These are phyloP conservation scores for Heterohyrax brucei DNA, from an alignment of 2,797 vertebrate genomes.

Conservation along the genomic window DNA sequence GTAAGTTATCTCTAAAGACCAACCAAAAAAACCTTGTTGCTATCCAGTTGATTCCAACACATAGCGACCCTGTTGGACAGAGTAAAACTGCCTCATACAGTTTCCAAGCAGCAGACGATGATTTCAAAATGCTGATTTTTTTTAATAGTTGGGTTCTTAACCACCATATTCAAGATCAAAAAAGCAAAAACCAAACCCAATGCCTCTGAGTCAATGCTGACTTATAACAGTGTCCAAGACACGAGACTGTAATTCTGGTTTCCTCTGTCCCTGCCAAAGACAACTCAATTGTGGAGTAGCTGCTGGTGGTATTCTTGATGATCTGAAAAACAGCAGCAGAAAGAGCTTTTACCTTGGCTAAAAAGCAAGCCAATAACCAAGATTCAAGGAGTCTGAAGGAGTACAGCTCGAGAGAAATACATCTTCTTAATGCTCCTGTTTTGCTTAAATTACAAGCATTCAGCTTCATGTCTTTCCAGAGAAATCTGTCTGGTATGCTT, in stretches of 20 bases:
- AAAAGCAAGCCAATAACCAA: conserved; percentile 59
- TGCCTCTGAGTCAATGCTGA: too few species aligned
- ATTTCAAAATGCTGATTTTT: too few species aligned
- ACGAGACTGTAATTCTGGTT: neutral
- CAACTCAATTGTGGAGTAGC: neutral
- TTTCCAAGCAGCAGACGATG: too few species aligned
- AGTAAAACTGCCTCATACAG: too few species aligned
- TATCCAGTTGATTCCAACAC: too few species aligned
- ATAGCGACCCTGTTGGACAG: too few species aligned
- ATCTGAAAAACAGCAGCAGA: conserved; percentile 52
- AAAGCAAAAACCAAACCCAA: too few species aligned
- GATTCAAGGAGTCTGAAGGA: conserved; percentile 57
- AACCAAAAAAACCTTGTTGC: too few species aligned
- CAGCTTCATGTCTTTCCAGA: conserved; percentile 73
- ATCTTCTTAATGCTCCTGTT: conserved; percentile 79
- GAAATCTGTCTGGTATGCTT: conserved; percentile 58
- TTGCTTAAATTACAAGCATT: conserved; percentile 82
- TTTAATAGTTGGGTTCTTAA: too few species aligned
- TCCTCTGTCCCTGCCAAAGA: neutral
- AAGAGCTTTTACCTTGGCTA: conserved; percentile 63
- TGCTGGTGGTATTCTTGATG: conserved; percentile 3
- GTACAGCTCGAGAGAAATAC: conserved; percentile 58
- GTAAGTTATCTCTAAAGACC: neutral
- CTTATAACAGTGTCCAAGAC: neutral
- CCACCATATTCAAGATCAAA: too few species aligned